Base-by-base conservation (phyloP, 2,113 vertebrate genomes). In the Oxyura jamaicensis region DNA sequence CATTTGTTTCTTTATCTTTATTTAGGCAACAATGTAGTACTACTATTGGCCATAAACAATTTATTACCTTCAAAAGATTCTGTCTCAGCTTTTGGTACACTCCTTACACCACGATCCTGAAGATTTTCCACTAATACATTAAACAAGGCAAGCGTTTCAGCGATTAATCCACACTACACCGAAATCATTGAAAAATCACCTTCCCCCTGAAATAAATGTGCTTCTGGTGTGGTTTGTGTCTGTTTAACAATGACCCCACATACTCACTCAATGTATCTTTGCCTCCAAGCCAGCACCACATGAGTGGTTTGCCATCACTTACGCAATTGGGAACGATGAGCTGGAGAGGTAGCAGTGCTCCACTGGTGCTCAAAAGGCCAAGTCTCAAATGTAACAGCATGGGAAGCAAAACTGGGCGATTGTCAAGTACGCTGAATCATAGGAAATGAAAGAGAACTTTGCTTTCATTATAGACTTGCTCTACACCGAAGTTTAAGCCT, bases 391-490 rank as follows among this genome's bases (percentile, higher is more conserved):
- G 62, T 50, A 71, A 76, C 28, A 88, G 53, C 76, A 66, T 0
- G 1, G 35, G 65, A 67, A 35, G 15, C 7, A 77, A 76, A 67
- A 28, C 18, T 0, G 1, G 56, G 39, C 0, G 2, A 19, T 75
- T 88, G n/a, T 56, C 71, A 86, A 58, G 71, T 39, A 79, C 1
- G 9, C 63, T 93, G 92, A 95, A 79, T 91, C 88, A 89, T 10
- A 75, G 36, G 53, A 93, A 90, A 93, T 42, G 56, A 68, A 84
- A 90, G 63, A 68, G 13, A 88, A 16, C 89, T 97, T 90, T 67
- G 73, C 60, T 95, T 86, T 88, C 80, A 53, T 95, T 60, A 62
- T 5, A 87, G 63, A 71, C 80, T 91, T 95, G 95, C 69, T 93
- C 76, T 73, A 41, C 19, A 35, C 33, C 83, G 79, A 91, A 78